A percentile compares a stretch with the other conserved stretches of the same genome.
Conservation (phyloP, 1,140 invertebrate genomes). For the Coenobita brevimanus region DNA sequence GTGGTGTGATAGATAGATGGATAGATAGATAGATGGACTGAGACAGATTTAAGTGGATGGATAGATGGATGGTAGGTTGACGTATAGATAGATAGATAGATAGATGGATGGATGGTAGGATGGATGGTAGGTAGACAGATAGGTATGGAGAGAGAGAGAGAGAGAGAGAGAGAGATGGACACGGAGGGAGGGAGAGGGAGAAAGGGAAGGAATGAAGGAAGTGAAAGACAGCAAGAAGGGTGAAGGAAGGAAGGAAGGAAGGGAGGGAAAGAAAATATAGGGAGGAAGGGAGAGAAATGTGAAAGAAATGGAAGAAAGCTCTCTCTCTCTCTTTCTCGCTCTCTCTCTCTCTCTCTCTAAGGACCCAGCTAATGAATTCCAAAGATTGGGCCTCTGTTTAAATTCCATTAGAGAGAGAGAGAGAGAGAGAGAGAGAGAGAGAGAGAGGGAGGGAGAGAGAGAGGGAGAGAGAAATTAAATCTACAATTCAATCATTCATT, state of each 20-base stretch:
- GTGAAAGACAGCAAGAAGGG: background rate
- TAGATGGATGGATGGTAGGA: too few relatives aligned
- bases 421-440: too few relatives aligned
- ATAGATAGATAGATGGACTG: too few relatives aligned
- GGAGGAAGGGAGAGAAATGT: too few relatives aligned
- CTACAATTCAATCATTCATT: background rate
- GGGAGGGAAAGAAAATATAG: background rate
- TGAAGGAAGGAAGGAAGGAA: background rate
- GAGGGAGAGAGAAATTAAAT: background rate
- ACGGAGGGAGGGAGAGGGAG: conserved; percentile 9
- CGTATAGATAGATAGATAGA: too few relatives aligned
- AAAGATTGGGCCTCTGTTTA: background rate
- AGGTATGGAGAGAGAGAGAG: background rate
- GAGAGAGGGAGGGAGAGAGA: background rate
- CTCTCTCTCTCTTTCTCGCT: too few relatives aligned
- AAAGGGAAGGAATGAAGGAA: background rate
- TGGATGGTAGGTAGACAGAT: too few relatives aligned
- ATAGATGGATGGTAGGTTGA: too few relatives aligned
- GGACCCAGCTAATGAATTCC: background rate
- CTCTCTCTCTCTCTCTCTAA: too few relatives aligned
- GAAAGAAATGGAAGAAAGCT: too few relatives aligned
- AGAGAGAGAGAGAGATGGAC: conserved; percentile 17
- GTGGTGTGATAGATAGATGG: too few relatives aligned
- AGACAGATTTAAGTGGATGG: too few relatives aligned
- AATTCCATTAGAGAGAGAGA: background rate